These are phyloP conservation scores for Drosophila glabriapex DNA, from an alignment of 2,888 invertebrate genomes.

Conservation along the genomic window DNA sequence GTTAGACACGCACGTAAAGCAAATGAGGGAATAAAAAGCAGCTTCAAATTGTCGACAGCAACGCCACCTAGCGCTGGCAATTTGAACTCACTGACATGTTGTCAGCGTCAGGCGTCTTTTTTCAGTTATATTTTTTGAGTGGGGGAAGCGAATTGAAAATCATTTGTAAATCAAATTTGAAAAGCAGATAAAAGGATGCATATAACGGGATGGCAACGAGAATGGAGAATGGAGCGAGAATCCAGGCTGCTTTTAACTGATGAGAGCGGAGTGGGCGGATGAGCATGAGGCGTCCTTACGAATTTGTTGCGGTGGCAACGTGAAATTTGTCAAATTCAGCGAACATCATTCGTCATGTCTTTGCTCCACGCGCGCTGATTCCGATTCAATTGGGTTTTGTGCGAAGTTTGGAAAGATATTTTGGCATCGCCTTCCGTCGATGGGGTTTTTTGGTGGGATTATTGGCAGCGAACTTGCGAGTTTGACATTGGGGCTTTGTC, in stretches of 20 bases:
- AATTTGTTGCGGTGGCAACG: constrained; percentile 47
- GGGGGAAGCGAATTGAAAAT: constrained; percentile 62
- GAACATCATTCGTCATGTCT: constrained; percentile 71
- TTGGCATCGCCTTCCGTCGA: background rate
- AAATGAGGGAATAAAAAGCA: background rate
- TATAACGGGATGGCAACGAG: constrained; percentile 40
- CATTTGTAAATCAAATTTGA: constrained; percentile 72
- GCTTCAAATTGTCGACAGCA: constrained; percentile 15
- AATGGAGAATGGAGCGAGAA: constrained; percentile 19
- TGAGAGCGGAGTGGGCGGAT: background rate
- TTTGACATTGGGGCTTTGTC: constrained; percentile 42
- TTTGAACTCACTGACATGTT: constrained; percentile 44
- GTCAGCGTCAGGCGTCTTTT: constrained; percentile 32
- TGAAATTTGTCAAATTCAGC: constrained; percentile 67
- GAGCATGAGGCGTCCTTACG: background rate
- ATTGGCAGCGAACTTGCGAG: constrained; percentile 58
- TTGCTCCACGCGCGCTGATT: constrained; percentile 33
- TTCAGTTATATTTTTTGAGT: background rate
- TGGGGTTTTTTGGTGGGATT: constrained; percentile 31
- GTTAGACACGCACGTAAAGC: constrained; percentile 37
- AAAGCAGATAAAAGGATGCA: constrained; percentile 52
- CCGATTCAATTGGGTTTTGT: constrained; percentile 49
- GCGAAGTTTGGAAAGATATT: constrained; percentile 18
- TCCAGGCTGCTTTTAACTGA: constrained; percentile 14
- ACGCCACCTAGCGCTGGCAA: constrained; percentile 34